Evolutionary conservation across 2,888 invertebrate species (phyloP).

Genomic region (Eristalinus aeneus): DNA sequence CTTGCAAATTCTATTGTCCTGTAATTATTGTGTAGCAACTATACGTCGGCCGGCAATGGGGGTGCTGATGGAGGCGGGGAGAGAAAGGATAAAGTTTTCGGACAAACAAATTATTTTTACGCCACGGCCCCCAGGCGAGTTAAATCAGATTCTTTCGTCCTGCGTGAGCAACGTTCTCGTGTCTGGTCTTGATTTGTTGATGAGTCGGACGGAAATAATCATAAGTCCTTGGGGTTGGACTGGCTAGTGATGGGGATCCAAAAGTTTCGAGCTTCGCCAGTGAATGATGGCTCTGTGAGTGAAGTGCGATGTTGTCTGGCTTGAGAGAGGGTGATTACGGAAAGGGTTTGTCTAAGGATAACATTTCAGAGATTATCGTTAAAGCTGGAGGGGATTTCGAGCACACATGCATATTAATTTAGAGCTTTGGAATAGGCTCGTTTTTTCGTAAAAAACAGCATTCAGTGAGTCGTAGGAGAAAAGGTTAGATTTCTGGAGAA

Average conservation of each 20-base stretch:
- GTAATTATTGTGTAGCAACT: conserved; percentile 77
- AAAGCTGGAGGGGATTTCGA: neutral
- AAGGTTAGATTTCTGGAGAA: no score
- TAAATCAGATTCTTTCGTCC: conserved; percentile 11
- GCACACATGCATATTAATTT: neutral
- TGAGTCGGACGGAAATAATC: conserved; percentile 21
- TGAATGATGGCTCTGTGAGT: neutral
- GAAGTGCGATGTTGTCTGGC: neutral
- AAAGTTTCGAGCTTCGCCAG: neutral
- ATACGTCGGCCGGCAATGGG: conserved; percentile 75
- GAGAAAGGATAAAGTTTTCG: conserved; percentile 63
- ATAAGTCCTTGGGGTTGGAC: neutral
- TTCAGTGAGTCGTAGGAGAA: no score
- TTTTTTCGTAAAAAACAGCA: no score
- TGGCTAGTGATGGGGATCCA: neutral
- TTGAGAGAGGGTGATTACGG: neutral
- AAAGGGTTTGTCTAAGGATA: neutral
- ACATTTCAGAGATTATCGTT: neutral
- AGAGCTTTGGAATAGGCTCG: neutral
- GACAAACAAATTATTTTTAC: conserved; percentile 33
- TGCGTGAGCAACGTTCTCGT: neutral
- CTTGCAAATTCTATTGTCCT: conserved; percentile 70
- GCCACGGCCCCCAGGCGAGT: conserved; percentile 51
- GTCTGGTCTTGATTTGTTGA: conserved; percentile 23
- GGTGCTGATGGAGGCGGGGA: neutral